Evolutionary conservation across 2,113 vertebrate genomes (phyloP).

Genomic region (Cebidichthys violaceus): DNA sequence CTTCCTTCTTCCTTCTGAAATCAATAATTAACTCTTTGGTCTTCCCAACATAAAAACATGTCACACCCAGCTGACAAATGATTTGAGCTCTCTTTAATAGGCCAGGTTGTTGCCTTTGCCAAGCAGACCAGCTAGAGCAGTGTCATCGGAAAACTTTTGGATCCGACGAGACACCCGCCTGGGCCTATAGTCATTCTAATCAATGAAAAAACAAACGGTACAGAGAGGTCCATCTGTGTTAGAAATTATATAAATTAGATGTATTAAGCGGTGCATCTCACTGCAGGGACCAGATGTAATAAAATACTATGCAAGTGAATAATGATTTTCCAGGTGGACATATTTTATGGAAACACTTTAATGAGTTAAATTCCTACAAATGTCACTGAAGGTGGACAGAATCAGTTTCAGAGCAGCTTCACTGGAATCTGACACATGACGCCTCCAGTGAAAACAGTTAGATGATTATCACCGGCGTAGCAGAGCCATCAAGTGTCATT

Average conservation of each 20-base stretch:
- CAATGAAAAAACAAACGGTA: too few species aligned
- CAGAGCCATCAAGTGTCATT: slow-evolving; percentile 26
- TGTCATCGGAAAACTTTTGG: neutral
- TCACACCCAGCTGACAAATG: too few species aligned
- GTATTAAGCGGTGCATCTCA: neutral
- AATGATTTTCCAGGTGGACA: neutral
- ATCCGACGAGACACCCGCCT: neutral
- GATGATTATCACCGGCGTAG: slow-evolving; percentile 1
- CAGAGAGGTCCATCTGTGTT: too few species aligned
- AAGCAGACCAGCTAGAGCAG: neutral
- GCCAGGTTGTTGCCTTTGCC: neutral
- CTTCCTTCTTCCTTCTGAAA: too few species aligned
- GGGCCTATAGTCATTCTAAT: neutral
- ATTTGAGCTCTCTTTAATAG: neutral
- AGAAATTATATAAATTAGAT: neutral
- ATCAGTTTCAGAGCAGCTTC: neutral
- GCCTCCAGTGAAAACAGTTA: slow-evolving; percentile 10
- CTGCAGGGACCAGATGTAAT: neutral
- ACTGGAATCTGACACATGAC: slow-evolving; percentile 14
- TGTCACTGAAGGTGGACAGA: neutral
- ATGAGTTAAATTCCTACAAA: neutral
- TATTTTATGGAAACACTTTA: neutral
- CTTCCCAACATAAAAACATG: too few species aligned
- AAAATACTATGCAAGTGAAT: neutral
- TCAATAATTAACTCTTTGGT: too few species aligned